Conservation (phyloP, 2,888 invertebrate genomes). For the Melinopterus prodromus region DNA sequence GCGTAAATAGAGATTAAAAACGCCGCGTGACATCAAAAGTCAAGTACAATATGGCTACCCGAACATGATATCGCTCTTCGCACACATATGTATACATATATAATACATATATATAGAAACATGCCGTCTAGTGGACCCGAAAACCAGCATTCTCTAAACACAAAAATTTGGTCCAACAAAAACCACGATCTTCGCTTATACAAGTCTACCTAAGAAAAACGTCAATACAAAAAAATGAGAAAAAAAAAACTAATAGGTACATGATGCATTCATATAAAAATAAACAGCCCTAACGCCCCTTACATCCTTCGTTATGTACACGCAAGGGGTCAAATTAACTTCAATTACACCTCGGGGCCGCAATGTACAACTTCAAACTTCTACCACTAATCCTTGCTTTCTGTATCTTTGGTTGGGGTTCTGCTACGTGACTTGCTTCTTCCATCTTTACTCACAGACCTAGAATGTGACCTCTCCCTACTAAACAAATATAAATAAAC, state of each 20-base stretch:
- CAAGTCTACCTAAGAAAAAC: conserved; percentile 6
- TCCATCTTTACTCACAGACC: conserved; percentile 68
- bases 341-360: conserved; percentile 7
- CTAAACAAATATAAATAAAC: conserved; percentile 40
- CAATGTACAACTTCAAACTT: conserved; percentile 25
- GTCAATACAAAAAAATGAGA: conserved; percentile 13
- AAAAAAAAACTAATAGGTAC: conserved; percentile 14
- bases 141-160: conserved; percentile 50
- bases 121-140: conserved; percentile 53
- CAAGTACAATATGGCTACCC: conserved; percentile 9
- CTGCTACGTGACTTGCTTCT: conserved; percentile 61
- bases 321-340: not conserved
- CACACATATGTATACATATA: conserved; percentile 40
- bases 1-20: not conserved
- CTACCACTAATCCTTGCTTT: conserved; percentile 46
- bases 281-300: conserved; percentile 11
- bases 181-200: conserved; percentile 43
- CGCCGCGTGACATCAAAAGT: not conserved
- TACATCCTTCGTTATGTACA: conserved; percentile 7
- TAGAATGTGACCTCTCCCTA: conserved; percentile 74
- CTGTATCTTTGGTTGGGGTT: conserved; percentile 52
- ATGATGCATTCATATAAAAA: not conserved
- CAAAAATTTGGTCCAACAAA: conserved; percentile 50
- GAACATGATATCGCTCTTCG: not conserved
- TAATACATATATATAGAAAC: conserved; percentile 38